Conservation (phyloP, 1,140 invertebrate genomes). For the Coenobita brevimanus region DNA sequence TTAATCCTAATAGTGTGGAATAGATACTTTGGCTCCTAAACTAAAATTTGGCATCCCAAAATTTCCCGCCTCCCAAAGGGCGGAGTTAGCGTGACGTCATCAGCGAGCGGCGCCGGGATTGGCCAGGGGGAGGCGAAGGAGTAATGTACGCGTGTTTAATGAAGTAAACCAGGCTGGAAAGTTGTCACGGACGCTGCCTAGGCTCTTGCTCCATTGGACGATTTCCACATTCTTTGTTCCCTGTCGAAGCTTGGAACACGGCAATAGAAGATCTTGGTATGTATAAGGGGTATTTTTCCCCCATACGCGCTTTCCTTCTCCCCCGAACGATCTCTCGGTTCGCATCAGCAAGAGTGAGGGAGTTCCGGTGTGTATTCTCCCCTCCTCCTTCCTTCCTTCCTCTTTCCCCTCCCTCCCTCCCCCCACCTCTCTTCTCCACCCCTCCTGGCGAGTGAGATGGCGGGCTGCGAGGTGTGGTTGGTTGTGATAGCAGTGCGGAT, state of each 20-base stretch:
- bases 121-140: slow-evolving; percentile 26
- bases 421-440: neutral
- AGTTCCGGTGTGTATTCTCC: neutral
- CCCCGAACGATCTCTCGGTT: neutral
- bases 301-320: neutral
- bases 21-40: too few relatives aligned
- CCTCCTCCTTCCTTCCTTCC: neutral
- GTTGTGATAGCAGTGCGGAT: neutral
- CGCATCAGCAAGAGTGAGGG: too few relatives aligned
- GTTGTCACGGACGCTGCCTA: slow-evolving; percentile 43
- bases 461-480: neutral
- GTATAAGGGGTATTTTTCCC: neutral
- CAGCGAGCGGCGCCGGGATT: slow-evolving; percentile 33
- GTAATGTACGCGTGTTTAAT: slow-evolving; percentile 61
- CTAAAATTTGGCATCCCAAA: neutral
- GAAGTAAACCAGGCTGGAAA: slow-evolving; percentile 52
- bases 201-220: slow-evolving; percentile 37
- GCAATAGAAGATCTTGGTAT: neutral
- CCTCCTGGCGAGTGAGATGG: neutral
- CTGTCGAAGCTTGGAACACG: neutral
- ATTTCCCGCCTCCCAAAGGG: slow-evolving; percentile 39
- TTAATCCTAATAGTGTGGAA: too few relatives aligned
- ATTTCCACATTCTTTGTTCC: slow-evolving; percentile 48
- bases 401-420: neutral
- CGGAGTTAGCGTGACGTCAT: slow-evolving; percentile 41